Evolutionary conservation across 2,797 vertebrate genomes (phyloP), one percentile per base, ranked within the genome.

Genomic region (Sebastes jordani): DNA sequence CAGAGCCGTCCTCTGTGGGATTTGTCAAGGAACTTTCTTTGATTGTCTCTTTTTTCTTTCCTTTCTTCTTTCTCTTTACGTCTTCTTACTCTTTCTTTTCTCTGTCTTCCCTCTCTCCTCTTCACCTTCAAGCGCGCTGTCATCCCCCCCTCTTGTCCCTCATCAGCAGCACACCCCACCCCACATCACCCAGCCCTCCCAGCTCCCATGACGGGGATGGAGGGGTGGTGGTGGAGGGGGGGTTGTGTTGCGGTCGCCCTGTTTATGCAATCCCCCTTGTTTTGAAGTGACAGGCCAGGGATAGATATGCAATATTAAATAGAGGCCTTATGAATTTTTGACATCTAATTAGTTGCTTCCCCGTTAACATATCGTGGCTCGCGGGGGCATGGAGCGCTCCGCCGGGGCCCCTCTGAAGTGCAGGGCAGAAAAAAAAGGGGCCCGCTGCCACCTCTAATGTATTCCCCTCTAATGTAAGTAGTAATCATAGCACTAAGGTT

Each of bases 241-340:
- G 60, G 27, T 77, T 85, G 82, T 78, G 80, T 96, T 96, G 96
- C 94, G 90, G 96, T 96, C 93, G 96, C 96, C 96, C 96, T 98
- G 97, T 98, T 97, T 98, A 97, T 98, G 97, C 97, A 96, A 95
- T 94, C 88, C 88, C 95, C 95, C 97, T 98, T 97, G 97, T 97
- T 98, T 97, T 97, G 97, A 97, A 98, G 97, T 97, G 97, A 97
- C 96, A 98, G 96, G 97, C 86, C 94, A 93, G 91, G 96, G 97
- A 98, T 97, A 95, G 95, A 97, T 98, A 98, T 99, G 97, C 97
- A 99, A 99, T 99, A 99, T 98, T 99, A 99, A 99, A 99, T 96
- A 99, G 97, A 94, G 96, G 90, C 90, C 97, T 98, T 99, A 98
- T 99, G 97, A 98, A 99, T 99, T 99, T 99, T 98, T 99, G 98